Percentiles rank a stretch among this genome's conserved stretches.
Evolutionary conservation across 2,113 vertebrate species (phyloP).

Genomic region (Bothrops jararaca): DNA sequence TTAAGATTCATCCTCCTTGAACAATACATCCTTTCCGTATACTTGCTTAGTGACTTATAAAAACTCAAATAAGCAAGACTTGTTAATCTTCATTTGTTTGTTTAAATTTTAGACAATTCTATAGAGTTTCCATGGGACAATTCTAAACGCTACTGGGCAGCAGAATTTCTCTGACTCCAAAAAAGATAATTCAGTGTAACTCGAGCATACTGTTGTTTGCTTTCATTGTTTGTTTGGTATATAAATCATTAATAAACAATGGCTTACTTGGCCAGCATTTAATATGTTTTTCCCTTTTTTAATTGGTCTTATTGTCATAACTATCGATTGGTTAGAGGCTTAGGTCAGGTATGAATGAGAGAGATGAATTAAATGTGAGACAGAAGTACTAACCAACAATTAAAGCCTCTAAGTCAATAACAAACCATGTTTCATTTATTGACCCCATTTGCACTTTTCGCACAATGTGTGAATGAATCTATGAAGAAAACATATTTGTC

Average conservation of each 20-base stretch:
- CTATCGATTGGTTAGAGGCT: background rate
- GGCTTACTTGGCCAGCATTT: background rate
- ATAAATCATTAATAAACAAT: background rate
- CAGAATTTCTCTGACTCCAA: background rate
- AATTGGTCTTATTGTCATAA: background rate
- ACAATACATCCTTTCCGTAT: background rate
- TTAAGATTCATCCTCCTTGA: background rate
- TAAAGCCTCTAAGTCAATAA: background rate
- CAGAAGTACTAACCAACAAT: background rate
- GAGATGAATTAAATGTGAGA: background rate
- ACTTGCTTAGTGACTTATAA: background rate
- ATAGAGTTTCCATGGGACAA: background rate
- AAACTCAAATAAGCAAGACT: background rate
- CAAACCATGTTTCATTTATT: background rate
- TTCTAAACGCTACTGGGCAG: background rate
- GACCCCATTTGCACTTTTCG: background rate
- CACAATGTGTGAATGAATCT: background rate
- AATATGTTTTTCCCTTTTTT: background rate
- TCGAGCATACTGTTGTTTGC: background rate
- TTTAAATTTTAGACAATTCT: background rate
- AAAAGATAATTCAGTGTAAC: background rate
- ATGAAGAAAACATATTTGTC: background rate
- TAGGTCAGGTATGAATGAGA: background rate
- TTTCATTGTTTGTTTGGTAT: background rate
- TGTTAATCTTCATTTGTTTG: background rate